Conservation (phyloP, 1,140 invertebrate species). For the Drosophila bipectinata region DNA sequence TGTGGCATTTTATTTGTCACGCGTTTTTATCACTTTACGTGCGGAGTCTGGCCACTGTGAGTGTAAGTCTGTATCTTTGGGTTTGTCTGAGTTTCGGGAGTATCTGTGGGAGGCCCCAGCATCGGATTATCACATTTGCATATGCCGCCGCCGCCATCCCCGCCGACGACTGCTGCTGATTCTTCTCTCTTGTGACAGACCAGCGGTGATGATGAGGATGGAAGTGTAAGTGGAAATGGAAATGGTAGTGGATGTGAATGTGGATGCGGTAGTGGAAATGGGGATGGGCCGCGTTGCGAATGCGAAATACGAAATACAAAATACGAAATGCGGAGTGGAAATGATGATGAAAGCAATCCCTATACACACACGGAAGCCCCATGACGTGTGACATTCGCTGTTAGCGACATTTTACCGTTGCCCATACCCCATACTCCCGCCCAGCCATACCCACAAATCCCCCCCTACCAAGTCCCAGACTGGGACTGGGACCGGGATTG, state of each 20-base stretch:
- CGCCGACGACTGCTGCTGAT: constrained; percentile 36
- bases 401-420: constrained; percentile 75
- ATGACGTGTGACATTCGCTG: constrained; percentile 78
- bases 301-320: constrained; percentile 34
- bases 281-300: constrained; percentile 17
- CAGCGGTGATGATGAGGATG: constrained; percentile 26
- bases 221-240: constrained; percentile 27
- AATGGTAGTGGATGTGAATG: constrained; percentile 13
- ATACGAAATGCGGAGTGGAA: constrained; percentile 49
- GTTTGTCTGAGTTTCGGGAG: constrained; percentile 1
- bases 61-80: constrained; percentile 5
- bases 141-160: constrained; percentile 54
- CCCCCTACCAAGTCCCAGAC: constrained; percentile 1
- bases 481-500: constrained; percentile 29
- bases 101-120: constrained; percentile 41
- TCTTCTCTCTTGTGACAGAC: constrained; percentile 48
- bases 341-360: constrained; percentile 69
- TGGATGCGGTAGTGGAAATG: constrained; percentile 3
- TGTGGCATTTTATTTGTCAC: constrained; percentile 79
- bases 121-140: constrained; percentile 82
- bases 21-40: constrained; percentile 81
- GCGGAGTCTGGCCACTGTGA: constrained; percentile 41
- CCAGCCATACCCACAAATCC: not conserved
- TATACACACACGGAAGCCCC: constrained; percentile 34
- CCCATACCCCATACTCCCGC: constrained; percentile 15